Conservation (phyloP, 2,888 invertebrate genomes). For the Acanthacorydalis orientalis region DNA sequence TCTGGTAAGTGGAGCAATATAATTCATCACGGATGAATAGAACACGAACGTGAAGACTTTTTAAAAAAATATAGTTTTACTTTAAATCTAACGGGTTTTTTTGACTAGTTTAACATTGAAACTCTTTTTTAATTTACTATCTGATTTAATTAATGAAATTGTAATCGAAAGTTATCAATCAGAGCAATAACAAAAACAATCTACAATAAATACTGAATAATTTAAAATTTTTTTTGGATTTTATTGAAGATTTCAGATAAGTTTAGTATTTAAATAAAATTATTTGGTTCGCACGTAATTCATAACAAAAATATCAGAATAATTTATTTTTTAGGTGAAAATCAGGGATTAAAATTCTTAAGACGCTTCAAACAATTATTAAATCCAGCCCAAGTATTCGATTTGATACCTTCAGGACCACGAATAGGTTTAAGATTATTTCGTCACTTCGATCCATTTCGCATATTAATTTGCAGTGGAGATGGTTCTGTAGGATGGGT, state of each 20-base stretch:
- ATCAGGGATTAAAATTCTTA: conserved; percentile 92
- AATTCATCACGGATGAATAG: not conserved
- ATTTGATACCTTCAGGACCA: conserved; percentile 78
- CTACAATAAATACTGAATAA: too few relatives aligned
- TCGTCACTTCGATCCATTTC: conserved; percentile 87
- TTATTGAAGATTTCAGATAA: too few relatives aligned
- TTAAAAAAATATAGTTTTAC: too few relatives aligned
- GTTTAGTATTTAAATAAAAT: not conserved
- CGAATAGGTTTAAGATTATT: conserved; percentile 74
- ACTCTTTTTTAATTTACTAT: too few relatives aligned
- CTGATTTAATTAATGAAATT: too few relatives aligned
- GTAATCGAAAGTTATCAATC: too few relatives aligned
- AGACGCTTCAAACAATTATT: conserved; percentile 86
- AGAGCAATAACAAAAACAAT: too few relatives aligned
- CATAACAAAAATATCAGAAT: conserved; percentile 12
- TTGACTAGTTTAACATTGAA: too few relatives aligned
- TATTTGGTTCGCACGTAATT: not conserved
- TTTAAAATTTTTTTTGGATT: too few relatives aligned
- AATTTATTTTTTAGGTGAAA: conserved; percentile 49
- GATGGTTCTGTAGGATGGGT: conserved; percentile 99
- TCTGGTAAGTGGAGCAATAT: conserved; percentile 37
- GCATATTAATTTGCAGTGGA: conserved; percentile 92
- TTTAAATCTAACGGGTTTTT: too few relatives aligned
- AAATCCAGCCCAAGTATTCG: conserved; percentile 96
- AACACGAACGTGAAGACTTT: too few relatives aligned